phyloP scores from a whole-genome alignment of 1,140 invertebrate species.

The Lepidurus apus region DNA sequence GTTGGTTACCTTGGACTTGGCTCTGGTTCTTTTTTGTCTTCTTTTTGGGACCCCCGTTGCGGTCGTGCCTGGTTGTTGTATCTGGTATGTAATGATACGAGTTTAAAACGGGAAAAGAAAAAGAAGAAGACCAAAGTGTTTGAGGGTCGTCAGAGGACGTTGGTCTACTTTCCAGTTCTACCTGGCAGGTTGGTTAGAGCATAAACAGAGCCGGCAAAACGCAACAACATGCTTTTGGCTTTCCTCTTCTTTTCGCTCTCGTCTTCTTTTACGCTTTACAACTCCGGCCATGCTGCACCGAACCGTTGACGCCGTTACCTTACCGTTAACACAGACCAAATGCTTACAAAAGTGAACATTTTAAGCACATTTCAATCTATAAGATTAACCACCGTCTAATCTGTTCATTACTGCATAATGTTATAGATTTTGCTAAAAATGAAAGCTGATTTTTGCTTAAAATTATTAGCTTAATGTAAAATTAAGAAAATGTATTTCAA shows the following conservation, averaged over 20 bases:
- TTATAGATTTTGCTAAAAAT: too few relatives aligned
- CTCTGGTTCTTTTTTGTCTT: neutral
- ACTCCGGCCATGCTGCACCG: neutral
- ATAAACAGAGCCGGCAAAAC: neutral
- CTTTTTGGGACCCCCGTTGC: neutral
- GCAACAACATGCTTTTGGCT: neutral
- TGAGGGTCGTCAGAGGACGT: neutral
- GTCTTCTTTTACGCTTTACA: slow-evolving; percentile 14
- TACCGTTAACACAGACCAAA: too few relatives aligned
- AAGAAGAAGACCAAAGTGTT: neutral
- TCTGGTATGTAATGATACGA: neutral
- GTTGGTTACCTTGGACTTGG: slow-evolving; percentile 13
- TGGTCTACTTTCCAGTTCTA: slow-evolving; percentile 8
- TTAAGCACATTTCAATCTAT: too few relatives aligned
- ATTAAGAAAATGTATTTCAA: too few relatives aligned
- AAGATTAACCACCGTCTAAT: too few relatives aligned
- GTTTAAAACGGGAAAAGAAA: neutral
- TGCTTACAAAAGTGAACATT: too few relatives aligned
- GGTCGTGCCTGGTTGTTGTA: neutral
- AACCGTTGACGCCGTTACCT: neutral
- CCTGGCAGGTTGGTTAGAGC: neutral
- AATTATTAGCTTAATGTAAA: too few relatives aligned
- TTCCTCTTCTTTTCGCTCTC: slow-evolving; percentile 21
- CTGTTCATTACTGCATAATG: too few relatives aligned
- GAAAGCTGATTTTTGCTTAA: too few relatives aligned